Conservation (phyloP, 2,888 invertebrate species). For the Corbicula japonica region DNA sequence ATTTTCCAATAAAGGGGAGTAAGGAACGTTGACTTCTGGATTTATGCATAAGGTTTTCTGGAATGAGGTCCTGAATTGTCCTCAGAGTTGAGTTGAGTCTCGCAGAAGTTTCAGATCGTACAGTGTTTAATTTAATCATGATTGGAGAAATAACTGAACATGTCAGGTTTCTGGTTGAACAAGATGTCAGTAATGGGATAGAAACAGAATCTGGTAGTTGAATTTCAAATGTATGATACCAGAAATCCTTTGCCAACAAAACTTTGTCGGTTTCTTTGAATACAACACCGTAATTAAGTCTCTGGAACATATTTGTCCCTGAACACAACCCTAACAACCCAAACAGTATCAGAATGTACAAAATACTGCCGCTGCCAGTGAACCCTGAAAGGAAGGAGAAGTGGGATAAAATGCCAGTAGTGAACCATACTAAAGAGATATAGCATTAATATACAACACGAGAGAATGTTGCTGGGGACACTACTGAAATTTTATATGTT, state of each 20-base stretch:
- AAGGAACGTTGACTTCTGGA: conserved; percentile 31
- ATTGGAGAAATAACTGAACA: conserved; percentile 38
- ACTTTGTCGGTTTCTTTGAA: conserved; percentile 35
- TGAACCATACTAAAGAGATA: conserved; percentile 12
- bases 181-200: conserved; percentile 10
- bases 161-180: conserved; percentile 9
- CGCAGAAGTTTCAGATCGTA: conserved; percentile 15
- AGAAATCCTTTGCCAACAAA: conserved; percentile 39
- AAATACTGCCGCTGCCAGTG: not conserved
- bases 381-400: conserved; percentile 45
- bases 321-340: not conserved
- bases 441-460: not conserved
- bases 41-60: conserved; percentile 30
- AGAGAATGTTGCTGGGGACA: not conserved
- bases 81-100: conserved; percentile 25
- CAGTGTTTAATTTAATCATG: conserved; percentile 23
- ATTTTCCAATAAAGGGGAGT: conserved; percentile 38
- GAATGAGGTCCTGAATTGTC: conserved; percentile 20
- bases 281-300: conserved; percentile 54
- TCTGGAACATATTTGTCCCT: conserved; percentile 24
- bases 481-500: conserved; percentile 12
- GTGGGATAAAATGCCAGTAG: not conserved
- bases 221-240: conserved; percentile 56
- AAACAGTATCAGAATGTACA: conserved; percentile 16
- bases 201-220: conserved; percentile 20